Base-by-base conservation (phyloP, 2,113 vertebrate species). In the Eupsittula cactorum region DNA sequence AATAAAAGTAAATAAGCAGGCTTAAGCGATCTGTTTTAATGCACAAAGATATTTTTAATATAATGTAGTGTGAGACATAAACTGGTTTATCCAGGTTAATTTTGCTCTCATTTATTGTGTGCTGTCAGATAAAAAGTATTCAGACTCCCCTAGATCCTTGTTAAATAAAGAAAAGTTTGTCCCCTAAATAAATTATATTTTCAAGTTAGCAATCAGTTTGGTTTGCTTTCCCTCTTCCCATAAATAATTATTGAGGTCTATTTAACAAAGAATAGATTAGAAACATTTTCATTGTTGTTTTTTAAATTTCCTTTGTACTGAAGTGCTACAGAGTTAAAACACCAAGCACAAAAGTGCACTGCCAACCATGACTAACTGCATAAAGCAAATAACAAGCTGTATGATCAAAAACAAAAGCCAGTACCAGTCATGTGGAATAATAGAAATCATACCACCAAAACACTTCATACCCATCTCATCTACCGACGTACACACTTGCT, bases 271-370 rank as follows among this genome's bases (percentile, higher is more conserved):
- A 97, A 88, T 95, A 98, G 95, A 96, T 97, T 95, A 97, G 92
- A 97, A 98, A 97, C 88, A 95, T 96, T 97, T 96, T 95, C 94
- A 67, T 89, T 96, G 95, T 95, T 97, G 78, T 83, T 98, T 97
- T 96, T 97, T 16, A 75, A 73, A 93, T 95, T 96, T 94, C 94
- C 92, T 97, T 97, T 97, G 94, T 97, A 86, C 82, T 44, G 81
- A 95, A 97, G 96, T 94, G 97, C 95, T 96, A 83, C 3, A 37
- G 97, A 98, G 96, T 97, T 97, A 97, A 97, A 96, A 95, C 95
- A 93, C 93, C 93, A 74, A 94, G 95, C 91, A 62, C 97, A 93
- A 95, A 93, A 96, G 96, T 82, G 81, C 95, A 89, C 87, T 94
- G 91, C 94, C 91, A 62, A 86, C 94, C 73, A 64, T 94, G 97